phyloP scores from a whole-genome alignment of 2,113 vertebrate species.

The Orycteropus afer region DNA sequence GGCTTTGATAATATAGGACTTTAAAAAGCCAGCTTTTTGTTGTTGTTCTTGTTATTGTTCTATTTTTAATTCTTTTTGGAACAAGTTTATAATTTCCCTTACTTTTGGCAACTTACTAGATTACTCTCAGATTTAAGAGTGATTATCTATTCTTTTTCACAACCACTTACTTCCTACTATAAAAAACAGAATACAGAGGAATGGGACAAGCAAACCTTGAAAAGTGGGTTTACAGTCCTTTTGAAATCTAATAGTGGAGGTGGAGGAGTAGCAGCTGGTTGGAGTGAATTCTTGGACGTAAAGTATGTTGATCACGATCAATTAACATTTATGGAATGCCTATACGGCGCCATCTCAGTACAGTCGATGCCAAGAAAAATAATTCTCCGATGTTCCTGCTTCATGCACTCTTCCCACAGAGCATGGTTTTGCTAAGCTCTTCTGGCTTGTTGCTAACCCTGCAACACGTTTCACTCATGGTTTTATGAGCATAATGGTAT shows the following conservation, averaged over 20 bases:
- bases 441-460: neutral
- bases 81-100: neutral
- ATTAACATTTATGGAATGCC: slow-evolving; percentile 50
- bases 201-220: neutral
- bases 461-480: neutral
- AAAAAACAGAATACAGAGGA: slow-evolving; percentile 19
- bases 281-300: slow-evolving; percentile 41
- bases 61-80: neutral
- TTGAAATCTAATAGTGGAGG: slow-evolving; percentile 10
- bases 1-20: neutral
- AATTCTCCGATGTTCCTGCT: neutral
- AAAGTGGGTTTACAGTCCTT: slow-evolving; percentile 13
- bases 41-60: neutral
- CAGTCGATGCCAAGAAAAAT: slow-evolving; percentile 1
- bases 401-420: neutral
- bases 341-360: neutral
- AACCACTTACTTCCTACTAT: neutral
- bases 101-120: neutral
- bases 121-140: slow-evolving; percentile 28
- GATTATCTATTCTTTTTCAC: neutral
- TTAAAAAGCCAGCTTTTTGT: neutral
- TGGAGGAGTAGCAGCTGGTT: slow-evolving; percentile 33
- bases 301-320: slow-evolving; percentile 56
- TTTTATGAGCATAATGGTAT: neutral
- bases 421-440: neutral